phyloP scores from a whole-genome alignment of 1,140 invertebrate genomes.

The Calliopsis andreniformis region DNA sequence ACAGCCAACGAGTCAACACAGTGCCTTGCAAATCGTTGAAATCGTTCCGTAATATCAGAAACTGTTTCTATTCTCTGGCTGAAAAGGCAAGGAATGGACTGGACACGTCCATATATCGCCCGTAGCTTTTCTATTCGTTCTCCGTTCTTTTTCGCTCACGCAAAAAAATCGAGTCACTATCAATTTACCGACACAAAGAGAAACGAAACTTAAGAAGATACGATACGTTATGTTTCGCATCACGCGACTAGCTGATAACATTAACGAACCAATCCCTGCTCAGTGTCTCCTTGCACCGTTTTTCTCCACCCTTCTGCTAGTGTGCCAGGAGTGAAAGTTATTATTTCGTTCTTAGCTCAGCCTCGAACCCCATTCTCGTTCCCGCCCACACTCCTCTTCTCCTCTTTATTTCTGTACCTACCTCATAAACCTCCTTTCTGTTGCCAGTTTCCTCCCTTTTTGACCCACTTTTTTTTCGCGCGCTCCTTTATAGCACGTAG shows the following conservation, averaged over 20 bases:
- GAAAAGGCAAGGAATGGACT: background rate
- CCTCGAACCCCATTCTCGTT: background rate
- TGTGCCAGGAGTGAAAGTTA: constrained; percentile 42
- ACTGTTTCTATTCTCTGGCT: no score
- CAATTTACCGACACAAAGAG: constrained; percentile 59
- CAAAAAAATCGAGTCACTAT: constrained; percentile 46
- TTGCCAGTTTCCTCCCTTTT: no score
- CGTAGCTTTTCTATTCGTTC: background rate
- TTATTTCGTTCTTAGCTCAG: constrained; percentile 27
- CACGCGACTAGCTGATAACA: constrained; percentile 67
- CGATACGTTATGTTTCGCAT: constrained; percentile 57
- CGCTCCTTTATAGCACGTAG: no score
- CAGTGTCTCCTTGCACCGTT: constrained; percentile 27
- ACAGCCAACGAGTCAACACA: background rate
- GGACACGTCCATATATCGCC: background rate
- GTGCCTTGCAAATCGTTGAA: background rate
- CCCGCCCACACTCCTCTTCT: no score
- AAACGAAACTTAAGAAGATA: constrained; percentile 65
- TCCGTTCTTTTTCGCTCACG: constrained; percentile 47
- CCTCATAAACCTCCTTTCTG: no score
- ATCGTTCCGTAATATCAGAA: no score
- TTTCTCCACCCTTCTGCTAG: constrained; percentile 34
- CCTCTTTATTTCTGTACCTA: no score
- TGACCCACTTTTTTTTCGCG: background rate
- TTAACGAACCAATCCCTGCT: constrained; percentile 67